Conservation (phyloP, 2,113 vertebrate species). For the Stictonetta naevosa region DNA sequence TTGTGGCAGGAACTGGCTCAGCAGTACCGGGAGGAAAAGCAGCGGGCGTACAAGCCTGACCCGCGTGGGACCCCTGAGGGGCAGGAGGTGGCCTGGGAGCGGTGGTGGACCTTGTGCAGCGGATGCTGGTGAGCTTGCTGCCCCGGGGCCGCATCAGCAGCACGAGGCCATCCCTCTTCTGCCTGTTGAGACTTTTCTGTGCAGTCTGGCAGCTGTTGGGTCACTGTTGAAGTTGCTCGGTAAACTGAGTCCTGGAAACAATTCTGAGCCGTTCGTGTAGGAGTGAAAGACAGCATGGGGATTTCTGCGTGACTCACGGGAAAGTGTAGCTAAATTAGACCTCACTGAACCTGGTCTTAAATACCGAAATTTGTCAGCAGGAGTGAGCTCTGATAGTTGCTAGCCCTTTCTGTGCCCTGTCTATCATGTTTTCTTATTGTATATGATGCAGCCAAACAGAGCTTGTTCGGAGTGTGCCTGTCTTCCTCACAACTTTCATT, state of each 20-base stretch:
- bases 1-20: background rate
- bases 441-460: background rate
- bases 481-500: background rate
- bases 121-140: background rate
- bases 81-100: no score
- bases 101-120: no score
- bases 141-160: accelerated
- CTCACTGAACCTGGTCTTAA: background rate
- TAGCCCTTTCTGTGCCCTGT: background rate
- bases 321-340: background rate
- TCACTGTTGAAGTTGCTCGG: constrained; percentile 26
- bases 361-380: background rate
- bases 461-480: background rate
- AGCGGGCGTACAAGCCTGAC: accelerated
- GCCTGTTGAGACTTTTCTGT: background rate
- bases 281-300: constrained; percentile 1
- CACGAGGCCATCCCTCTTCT: background rate
- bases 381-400: background rate
- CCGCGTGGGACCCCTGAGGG: background rate
- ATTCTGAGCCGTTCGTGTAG: background rate
- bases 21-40: background rate
- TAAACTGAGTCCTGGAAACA: constrained; percentile 34
- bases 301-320: background rate
- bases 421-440: background rate
- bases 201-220: background rate